Evolutionary conservation across 2,888 invertebrate genomes (phyloP).

Genomic region (Trissoscelio sp.): DNA sequence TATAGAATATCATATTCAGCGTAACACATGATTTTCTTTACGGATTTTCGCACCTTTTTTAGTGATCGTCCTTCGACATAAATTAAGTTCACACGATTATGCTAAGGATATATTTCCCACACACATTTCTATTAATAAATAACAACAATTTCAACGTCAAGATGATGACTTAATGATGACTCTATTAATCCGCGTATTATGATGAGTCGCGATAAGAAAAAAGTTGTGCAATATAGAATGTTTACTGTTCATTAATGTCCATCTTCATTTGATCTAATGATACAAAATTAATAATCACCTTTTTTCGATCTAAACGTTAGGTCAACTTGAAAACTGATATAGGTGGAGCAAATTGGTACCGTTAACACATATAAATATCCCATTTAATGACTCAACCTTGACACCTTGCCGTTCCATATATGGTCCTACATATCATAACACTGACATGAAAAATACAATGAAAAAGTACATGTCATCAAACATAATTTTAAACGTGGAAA

Average conservation of each 20-base stretch:
- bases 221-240: slow-evolving; percentile 29
- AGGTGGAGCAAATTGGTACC: neutral
- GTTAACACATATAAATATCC: slow-evolving; percentile 15
- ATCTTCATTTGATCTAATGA: slow-evolving; percentile 42
- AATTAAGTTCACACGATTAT: slow-evolving; percentile 46
- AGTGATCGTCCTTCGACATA: slow-evolving; percentile 46
- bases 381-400: slow-evolving; percentile 23
- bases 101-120: slow-evolving; percentile 45
- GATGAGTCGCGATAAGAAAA: slow-evolving; percentile 37
- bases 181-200: slow-evolving; percentile 43
- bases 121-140: slow-evolving; percentile 31
- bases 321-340: neutral
- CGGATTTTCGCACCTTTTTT: slow-evolving; percentile 30
- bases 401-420: slow-evolving; percentile 8
- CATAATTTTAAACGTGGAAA: slow-evolving; percentile 4
- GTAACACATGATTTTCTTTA: neutral
- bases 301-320: neutral
- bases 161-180: slow-evolving; percentile 53
- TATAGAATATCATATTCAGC: neutral
- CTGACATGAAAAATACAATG: slow-evolving; percentile 12
- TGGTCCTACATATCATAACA: neutral
- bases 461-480: slow-evolving; percentile 11
- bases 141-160: slow-evolving; percentile 47
- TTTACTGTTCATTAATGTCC: slow-evolving; percentile 36
- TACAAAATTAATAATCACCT: slow-evolving; percentile 10